phyloP scores from a whole-genome alignment of 1,140 invertebrate genomes.

The Trichonephila inaurata region DNA sequence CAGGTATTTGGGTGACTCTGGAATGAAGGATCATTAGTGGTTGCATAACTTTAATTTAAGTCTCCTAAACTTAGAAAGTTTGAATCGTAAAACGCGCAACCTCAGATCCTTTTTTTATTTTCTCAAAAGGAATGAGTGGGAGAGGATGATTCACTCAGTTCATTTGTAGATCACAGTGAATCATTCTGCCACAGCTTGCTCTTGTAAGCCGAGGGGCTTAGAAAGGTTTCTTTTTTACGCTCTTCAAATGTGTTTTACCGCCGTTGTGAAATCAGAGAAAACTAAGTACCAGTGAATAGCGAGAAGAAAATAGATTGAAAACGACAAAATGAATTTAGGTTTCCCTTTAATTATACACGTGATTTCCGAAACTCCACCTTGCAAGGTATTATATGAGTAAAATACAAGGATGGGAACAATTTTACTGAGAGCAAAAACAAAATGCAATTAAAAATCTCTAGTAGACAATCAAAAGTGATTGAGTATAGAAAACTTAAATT shows the following conservation, averaged over 20 bases:
- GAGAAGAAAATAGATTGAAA: background rate
- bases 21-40: no score
- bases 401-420: no score
- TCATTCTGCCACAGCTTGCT: background rate
- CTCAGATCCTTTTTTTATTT: background rate
- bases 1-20: no score
- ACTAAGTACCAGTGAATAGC: background rate
- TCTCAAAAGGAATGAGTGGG: background rate
- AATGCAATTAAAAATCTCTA: no score
- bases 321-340: no score
- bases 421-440: no score
- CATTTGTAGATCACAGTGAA: slow-evolving; percentile 27
- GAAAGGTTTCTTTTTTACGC: background rate
- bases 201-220: background rate
- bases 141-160: background rate
- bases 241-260: background rate
- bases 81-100: background rate
- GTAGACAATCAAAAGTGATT: no score
- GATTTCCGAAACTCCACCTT: no score
- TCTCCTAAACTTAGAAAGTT: background rate
- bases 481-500: no score
- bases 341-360: no score
- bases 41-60: background rate
- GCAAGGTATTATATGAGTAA: no score
- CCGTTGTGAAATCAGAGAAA: background rate